Conservation (phyloP, 2,797 vertebrate species). For the Phylloscopus collybita region DNA sequence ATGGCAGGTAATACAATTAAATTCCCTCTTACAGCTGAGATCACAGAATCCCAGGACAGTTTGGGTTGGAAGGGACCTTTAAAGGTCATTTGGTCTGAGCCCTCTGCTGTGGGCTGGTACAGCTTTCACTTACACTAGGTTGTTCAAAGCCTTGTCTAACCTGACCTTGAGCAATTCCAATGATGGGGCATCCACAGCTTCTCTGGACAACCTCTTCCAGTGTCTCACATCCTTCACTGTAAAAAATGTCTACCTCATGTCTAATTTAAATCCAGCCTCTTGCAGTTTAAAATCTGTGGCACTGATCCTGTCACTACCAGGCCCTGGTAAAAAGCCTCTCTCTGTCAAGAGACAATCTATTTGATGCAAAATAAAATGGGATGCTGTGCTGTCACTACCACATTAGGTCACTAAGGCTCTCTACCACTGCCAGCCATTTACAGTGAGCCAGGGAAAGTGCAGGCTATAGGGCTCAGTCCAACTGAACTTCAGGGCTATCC, state of each 20-base stretch:
- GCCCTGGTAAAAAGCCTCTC: background rate
- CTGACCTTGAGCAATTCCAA: background rate
- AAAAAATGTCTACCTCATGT: background rate
- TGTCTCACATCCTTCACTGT: background rate
- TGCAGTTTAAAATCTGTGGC: background rate
- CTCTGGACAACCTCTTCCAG: background rate
- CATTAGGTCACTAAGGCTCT: background rate
- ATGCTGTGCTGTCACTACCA: background rate
- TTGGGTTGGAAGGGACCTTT: background rate
- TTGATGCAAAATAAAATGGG: background rate
- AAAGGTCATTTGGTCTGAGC: background rate
- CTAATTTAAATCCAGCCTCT: background rate
- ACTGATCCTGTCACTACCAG: background rate
- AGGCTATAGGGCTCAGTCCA: background rate
- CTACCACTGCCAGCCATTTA: background rate
- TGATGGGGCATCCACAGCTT: background rate
- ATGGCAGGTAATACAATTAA: background rate
- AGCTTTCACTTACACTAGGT: background rate
- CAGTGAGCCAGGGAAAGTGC: fast-evolving
- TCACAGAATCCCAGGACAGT: background rate
- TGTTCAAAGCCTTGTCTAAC: background rate
- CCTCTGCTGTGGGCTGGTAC: background rate
- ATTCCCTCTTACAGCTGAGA: background rate
- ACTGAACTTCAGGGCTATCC: background rate
- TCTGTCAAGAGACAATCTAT: background rate